Evolutionary conservation across 2,113 vertebrate species (phyloP).

Genomic region (Etia nguti): DNA sequence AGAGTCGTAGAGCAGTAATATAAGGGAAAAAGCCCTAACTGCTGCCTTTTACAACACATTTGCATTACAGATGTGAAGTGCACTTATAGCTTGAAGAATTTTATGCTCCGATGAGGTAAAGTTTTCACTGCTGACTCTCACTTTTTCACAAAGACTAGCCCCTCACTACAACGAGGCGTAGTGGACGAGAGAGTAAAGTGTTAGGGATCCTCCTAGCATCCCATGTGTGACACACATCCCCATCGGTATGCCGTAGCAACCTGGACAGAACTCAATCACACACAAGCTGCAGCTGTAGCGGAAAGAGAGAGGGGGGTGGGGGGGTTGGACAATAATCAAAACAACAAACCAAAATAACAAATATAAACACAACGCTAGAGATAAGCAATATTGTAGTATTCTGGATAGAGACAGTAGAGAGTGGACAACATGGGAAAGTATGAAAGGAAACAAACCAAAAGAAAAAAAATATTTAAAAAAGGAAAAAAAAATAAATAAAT

Average conservation of each 20-base stretch:
- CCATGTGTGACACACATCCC: constrained; percentile 70
- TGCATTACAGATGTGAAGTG: constrained; percentile 1
- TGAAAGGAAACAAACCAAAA: constrained; percentile 81
- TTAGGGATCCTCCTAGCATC: constrained; percentile 68
- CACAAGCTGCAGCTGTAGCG: constrained; percentile 73
- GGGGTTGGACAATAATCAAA: constrained; percentile 70
- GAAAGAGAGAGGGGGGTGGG: constrained; percentile 60
- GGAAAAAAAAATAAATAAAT: constrained; percentile 77
- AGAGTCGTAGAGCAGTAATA: neutral
- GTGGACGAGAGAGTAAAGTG: constrained; percentile 57
- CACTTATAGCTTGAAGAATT: neutral
- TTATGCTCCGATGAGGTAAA: neutral
- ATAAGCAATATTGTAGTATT: constrained; percentile 61
- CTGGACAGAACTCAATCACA: constrained; percentile 75
- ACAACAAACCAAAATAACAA: constrained; percentile 64
- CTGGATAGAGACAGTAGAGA: constrained; percentile 76
- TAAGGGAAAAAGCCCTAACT: neutral
- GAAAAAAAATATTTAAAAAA: constrained; percentile 75
- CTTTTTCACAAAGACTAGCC: constrained; percentile 36
- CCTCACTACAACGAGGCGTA: constrained; percentile 41
- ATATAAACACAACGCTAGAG: constrained; percentile 72
- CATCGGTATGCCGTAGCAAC: constrained; percentile 71
- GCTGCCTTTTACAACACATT: neutral
- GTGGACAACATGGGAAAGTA: constrained; percentile 87
- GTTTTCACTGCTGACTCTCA: constrained; percentile 16